Percentiles rank a stretch among this genome's conserved stretches.
These are phyloP conservation scores for Scarus forsteni DNA, from an alignment of 2,797 vertebrate species.

Conservation along the genomic window DNA sequence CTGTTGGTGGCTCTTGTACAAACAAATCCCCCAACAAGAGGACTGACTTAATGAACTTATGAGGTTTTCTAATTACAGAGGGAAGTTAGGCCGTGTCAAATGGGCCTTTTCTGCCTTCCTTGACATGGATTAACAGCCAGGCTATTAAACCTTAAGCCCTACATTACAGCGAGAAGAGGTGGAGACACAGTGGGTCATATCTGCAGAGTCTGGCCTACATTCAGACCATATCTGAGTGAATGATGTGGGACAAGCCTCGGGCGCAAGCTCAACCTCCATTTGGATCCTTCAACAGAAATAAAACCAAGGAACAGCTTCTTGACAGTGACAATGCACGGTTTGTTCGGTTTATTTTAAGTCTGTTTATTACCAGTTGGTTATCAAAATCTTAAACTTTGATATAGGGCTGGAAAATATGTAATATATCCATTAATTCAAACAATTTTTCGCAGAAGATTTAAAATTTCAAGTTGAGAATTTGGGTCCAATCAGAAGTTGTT, in stretches of 20 bases:
- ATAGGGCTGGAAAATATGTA: no score
- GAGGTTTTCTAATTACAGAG: slow-evolving; percentile 83
- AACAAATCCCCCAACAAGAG: slow-evolving; percentile 79
- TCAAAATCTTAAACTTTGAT: no score
- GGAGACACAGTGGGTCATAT: slow-evolving; percentile 61
- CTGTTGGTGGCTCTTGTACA: slow-evolving; percentile 72
- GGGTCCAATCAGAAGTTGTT: no score
- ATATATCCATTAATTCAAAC: no score
- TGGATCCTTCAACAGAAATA: slow-evolving; percentile 53
- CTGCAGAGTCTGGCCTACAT: slow-evolving; percentile 61
- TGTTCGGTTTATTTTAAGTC: no score
- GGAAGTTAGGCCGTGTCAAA: slow-evolving; percentile 81
- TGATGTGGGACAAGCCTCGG: slow-evolving; percentile 44
- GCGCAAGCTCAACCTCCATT: slow-evolving; percentile 42
- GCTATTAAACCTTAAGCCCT: slow-evolving; percentile 73
- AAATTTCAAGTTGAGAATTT: no score
- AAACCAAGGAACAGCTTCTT: slow-evolving; percentile 29
- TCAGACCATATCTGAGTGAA: slow-evolving; percentile 50
- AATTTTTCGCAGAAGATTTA: no score
- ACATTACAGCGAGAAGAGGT: slow-evolving; percentile 56
- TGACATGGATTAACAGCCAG: slow-evolving; percentile 77
- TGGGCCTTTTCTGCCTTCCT: slow-evolving; percentile 74
- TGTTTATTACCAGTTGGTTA: no score
- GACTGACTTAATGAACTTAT: slow-evolving; percentile 84
- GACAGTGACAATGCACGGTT: no score